Conservation (phyloP, 2,888 invertebrate genomes). For the Tenthredo scrophulariae region DNA sequence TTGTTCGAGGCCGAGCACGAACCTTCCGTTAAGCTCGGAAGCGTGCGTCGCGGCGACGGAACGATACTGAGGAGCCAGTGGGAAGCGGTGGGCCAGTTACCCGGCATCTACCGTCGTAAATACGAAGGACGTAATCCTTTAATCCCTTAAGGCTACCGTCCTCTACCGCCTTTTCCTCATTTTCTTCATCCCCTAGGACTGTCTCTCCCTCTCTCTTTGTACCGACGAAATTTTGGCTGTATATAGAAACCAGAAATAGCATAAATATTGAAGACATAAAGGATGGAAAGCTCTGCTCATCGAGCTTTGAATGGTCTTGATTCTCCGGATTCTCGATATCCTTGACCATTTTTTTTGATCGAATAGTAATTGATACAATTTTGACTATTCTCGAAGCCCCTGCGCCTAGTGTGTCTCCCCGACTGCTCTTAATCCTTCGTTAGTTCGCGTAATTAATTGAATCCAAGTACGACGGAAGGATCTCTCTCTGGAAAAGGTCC, state of each 20-base stretch:
- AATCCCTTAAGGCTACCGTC: slow-evolving; percentile 46
- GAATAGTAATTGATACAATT: neutral
- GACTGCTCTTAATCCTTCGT: neutral
- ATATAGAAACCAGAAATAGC: neutral
- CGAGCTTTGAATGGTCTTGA: neutral
- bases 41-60: slow-evolving; percentile 49
- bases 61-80: neutral
- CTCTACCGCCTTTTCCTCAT: slow-evolving; percentile 39
- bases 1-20: slow-evolving; percentile 36
- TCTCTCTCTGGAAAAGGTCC: neutral
- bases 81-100: slow-evolving; percentile 11
- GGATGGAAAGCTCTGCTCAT: neutral
- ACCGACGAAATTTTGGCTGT: too few relatives aligned
- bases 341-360: neutral
- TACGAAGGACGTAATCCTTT: slow-evolving; percentile 50
- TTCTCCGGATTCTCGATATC: neutral
- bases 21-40: slow-evolving; percentile 38
- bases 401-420: neutral
- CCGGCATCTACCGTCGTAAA: slow-evolving; percentile 48
- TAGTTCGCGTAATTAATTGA: slow-evolving; percentile 25
- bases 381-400: neutral
- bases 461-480: neutral
- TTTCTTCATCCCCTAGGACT: slow-evolving; percentile 30
- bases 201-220: neutral
- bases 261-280: neutral